phyloP scores from a whole-genome alignment of 2,888 invertebrate species.

The Mesodorylaimus sp. region DNA sequence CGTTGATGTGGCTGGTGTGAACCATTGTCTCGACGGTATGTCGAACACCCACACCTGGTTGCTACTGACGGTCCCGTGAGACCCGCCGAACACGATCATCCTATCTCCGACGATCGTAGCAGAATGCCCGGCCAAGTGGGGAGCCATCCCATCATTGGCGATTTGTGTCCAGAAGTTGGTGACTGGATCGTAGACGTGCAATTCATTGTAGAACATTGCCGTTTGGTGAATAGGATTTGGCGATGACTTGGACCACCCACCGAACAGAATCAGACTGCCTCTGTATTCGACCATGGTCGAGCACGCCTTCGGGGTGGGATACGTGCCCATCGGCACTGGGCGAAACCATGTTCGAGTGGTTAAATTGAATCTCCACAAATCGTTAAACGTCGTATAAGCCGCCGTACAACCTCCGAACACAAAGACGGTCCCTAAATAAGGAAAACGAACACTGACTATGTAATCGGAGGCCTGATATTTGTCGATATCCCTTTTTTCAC shows the following conservation, averaged over 20 bases:
- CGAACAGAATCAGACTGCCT: constrained; percentile 65
- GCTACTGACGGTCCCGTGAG: constrained; percentile 30
- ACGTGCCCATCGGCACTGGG: constrained; percentile 43
- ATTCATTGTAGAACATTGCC: constrained; percentile 55
- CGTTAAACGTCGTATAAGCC: constrained; percentile 82
- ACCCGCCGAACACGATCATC: constrained; percentile 39
- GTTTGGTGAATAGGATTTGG: constrained; percentile 46
- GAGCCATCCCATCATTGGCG: not conserved
- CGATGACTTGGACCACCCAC: constrained; percentile 82
- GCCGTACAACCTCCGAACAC: constrained; percentile 90
- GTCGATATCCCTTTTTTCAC: too few relatives aligned
- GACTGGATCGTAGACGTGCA: constrained; percentile 64
- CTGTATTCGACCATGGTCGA: constrained; percentile 74
- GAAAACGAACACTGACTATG: too few relatives aligned
- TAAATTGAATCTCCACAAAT: constrained; percentile 80
- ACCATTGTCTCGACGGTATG: constrained; percentile 56
- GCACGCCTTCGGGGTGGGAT: constrained; percentile 87
- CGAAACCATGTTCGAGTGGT: constrained; percentile 42
- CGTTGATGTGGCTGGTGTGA: constrained; percentile 49
- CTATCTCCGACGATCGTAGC: constrained; percentile 17
- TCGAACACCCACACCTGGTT: constrained; percentile 79
- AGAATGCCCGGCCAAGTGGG: constrained; percentile 1
- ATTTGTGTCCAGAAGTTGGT: constrained; percentile 49
- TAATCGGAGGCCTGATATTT: too few relatives aligned
- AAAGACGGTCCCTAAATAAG: constrained; percentile 49